phyloP scores from a whole-genome alignment of 2,113 vertebrate species.

The Limanda limanda region DNA sequence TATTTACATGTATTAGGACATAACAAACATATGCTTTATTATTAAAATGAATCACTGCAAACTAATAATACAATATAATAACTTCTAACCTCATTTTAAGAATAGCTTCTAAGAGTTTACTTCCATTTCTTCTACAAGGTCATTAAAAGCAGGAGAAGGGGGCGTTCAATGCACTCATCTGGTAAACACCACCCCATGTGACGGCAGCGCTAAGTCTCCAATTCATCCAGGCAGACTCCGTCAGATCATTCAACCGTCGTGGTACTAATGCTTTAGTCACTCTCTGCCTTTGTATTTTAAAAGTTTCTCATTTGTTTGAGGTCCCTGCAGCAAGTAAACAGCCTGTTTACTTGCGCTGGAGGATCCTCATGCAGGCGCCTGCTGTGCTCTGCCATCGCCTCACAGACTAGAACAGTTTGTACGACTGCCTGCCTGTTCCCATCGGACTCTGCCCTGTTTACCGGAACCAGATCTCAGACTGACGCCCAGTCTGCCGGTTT shows the following conservation, averaged over 20 bases:
- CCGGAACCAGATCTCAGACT: neutral
- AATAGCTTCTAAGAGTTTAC: too few relatives aligned
- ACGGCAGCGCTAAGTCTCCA: too few relatives aligned
- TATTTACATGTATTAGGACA: too few relatives aligned
- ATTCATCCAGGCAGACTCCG: too few relatives aligned
- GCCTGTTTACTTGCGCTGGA: neutral
- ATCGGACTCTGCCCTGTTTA: neutral
- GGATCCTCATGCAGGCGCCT: neutral
- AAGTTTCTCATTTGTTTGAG: neutral
- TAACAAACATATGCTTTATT: too few relatives aligned
- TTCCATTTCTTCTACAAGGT: too few relatives aligned
- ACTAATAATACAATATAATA: too few relatives aligned
- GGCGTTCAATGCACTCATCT: neutral
- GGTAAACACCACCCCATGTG: too few relatives aligned
- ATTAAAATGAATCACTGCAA: too few relatives aligned
- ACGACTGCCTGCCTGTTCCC: neutral
- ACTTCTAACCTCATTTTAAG: too few relatives aligned
- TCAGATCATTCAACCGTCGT: too few relatives aligned
- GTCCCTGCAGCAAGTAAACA: neutral
- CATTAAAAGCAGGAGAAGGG: neutral
- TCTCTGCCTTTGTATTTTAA: neutral
- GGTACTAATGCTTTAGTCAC: neutral
- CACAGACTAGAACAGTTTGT: neutral
- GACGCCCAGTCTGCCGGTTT: neutral
- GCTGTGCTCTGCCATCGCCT: neutral